These are phyloP conservation scores for Lordiphosa stackelbergi DNA, from an alignment of 1,140 invertebrate genomes.

Conservation along the genomic window DNA sequence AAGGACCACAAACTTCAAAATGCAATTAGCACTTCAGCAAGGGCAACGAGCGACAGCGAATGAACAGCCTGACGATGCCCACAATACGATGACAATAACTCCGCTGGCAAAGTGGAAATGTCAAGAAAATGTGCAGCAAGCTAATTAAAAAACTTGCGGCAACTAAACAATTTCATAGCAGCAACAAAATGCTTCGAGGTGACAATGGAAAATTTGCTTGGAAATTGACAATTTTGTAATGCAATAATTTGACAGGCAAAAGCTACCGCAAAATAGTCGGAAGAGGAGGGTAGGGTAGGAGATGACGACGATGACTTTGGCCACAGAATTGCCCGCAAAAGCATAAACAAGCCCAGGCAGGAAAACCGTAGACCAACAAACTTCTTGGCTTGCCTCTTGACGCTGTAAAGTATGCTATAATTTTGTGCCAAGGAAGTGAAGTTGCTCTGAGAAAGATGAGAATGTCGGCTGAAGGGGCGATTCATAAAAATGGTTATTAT, in stretches of 20 bases:
- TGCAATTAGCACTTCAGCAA: slow-evolving; percentile 60
- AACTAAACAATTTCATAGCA: slow-evolving; percentile 38
- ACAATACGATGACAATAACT: slow-evolving; percentile 19
- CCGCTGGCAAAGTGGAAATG: slow-evolving; percentile 40
- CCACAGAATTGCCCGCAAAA: slow-evolving; percentile 30
- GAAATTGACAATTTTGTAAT: slow-evolving; percentile 50
- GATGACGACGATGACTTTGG: slow-evolving; percentile 1
- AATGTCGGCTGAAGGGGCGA: slow-evolving; percentile 1
- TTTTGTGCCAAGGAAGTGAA: slow-evolving; percentile 13
- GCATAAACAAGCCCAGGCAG: slow-evolving; percentile 27
- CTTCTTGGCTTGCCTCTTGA: slow-evolving; percentile 9
- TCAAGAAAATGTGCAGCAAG: slow-evolving; percentile 56
- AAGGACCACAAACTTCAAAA: slow-evolving; percentile 42
- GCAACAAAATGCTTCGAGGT: slow-evolving; percentile 27
- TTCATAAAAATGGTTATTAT: background rate
- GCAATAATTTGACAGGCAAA: slow-evolving; percentile 39
- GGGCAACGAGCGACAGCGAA: slow-evolving; percentile 3
- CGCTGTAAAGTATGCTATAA: slow-evolving; percentile 20
- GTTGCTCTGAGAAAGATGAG: slow-evolving; percentile 6
- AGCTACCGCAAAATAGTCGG: slow-evolving; percentile 22
- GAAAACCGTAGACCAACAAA: slow-evolving; percentile 7
- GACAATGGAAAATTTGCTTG: slow-evolving; percentile 36
- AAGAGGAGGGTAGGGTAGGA: background rate
- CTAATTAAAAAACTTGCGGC: slow-evolving; percentile 62
- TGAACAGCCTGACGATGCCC: slow-evolving; percentile 2